Conservation (phyloP, 1,140 invertebrate species). For the Nephila pilipes region DNA sequence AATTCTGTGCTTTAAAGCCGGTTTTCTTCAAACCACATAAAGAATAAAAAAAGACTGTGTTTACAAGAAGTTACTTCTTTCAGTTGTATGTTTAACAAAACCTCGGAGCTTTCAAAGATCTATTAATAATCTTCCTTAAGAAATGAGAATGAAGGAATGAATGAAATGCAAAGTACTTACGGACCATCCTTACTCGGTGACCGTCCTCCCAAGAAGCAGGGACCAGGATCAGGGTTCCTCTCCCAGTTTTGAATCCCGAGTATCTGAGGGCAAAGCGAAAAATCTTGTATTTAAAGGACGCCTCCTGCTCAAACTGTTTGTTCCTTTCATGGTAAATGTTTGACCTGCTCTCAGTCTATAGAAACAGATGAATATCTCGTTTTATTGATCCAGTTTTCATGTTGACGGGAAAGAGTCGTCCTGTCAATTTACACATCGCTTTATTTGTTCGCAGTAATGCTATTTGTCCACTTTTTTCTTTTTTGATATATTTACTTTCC, state of each 20-base stretch:
- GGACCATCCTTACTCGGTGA: background rate
- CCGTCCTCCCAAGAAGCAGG: conserved; percentile 12
- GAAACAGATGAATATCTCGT: conserved; percentile 77
- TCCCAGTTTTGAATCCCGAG: conserved; percentile 54
- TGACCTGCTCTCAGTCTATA: conserved; percentile 75
- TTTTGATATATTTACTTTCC: conserved; percentile 36
- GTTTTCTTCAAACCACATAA: too few species aligned
- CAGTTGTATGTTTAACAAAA: background rate
- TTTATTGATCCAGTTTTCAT: conserved; percentile 77
- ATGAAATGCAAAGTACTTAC: background rate
- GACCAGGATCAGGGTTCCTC: conserved; percentile 38
- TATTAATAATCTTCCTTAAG: background rate
- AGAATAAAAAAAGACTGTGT: too few species aligned
- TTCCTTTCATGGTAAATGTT: conserved; percentile 76
- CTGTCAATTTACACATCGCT: conserved; percentile 73
- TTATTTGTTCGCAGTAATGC: conserved; percentile 76
- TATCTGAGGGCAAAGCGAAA: conserved; percentile 55
- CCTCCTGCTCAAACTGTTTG: conserved; percentile 77
- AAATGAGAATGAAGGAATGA: background rate
- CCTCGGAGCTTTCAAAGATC: background rate
- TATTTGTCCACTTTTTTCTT: conserved; percentile 71
- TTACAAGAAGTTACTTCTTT: too few species aligned
- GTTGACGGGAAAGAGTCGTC: conserved; percentile 71
- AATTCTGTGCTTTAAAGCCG: too few species aligned
- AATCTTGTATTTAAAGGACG: conserved; percentile 73